Evolutionary conservation across 2,113 vertebrate genomes (phyloP), one percentile per base, ranked within the genome.

Genomic region (Neodontobutis hainanensis): DNA sequence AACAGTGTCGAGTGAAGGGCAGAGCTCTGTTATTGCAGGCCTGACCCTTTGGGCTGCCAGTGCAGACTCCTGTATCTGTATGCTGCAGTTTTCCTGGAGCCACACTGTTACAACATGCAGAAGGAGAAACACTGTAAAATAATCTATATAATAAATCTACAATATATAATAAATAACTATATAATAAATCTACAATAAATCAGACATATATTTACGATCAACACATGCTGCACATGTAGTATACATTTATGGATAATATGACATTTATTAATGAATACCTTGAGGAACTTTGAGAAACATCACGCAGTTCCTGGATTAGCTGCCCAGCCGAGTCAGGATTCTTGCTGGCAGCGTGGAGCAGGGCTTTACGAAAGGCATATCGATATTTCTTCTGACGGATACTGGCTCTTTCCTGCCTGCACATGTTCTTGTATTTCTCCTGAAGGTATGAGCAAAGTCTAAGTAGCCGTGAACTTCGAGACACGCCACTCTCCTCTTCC

Each of bases 361-460:
- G 91, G 65, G 96, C 96, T 92, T 95, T 98, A 84, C 95, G 93
- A 81, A 98, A 94, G 2, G 94, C 91, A 50, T 96, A 95, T 80
- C 94, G 94, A 91, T 95, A 97, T 85, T 95, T 96, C 92, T 94
- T 95, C 77, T 97, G 96, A 67, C 94, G 96, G 42, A 95, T 94
- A 80, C 95, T 95, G 69, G 94, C 95, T 89, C 95, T 92, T 91
- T 98, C 96, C 93, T 96, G 94, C 89, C 95, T 93, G 91, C 96
- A 99, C 88, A 99, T 95, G 93, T 97, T 96, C 94, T 96, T 96
- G 85, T 99, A 98, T 89, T 97, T 97, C 87, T 99, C 95, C 92
- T 94, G 95, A 88, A 99, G 95, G 92, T 98, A 98, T 82, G 96
- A 95, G 93, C 97, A 99, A 88, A 99, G 94, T 90, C 95, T 92